Evolutionary conservation across 2,888 invertebrate genomes (phyloP).

Genomic region (Lacanobia wlatinum): DNA sequence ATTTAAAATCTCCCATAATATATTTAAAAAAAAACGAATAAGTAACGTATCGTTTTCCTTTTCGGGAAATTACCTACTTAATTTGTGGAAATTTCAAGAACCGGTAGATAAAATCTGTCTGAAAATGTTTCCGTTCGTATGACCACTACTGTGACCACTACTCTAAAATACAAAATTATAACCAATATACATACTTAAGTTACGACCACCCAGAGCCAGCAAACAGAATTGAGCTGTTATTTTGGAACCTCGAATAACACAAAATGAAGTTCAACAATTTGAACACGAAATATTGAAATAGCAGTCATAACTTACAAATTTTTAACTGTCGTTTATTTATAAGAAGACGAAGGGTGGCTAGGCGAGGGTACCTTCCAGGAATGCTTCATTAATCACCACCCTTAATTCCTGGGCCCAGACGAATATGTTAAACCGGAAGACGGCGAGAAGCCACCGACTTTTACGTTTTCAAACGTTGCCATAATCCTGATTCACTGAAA

Average conservation of each 20-base stretch:
- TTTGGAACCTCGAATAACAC: conserved; percentile 12
- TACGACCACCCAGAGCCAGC: background rate
- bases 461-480: conserved; percentile 73
- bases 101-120: no score
- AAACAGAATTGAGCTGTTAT: conserved; percentile 3
- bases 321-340: conserved; percentile 83
- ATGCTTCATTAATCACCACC: conserved; percentile 88
- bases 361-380: conserved; percentile 73
- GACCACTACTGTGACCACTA: no score
- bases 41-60: no score
- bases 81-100: no score
- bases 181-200: background rate
- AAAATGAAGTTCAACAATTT: conserved; percentile 6
- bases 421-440: conserved; percentile 84
- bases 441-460: conserved; percentile 81
- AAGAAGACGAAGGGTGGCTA: conserved; percentile 78
- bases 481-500: conserved; percentile 77
- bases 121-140: background rate
- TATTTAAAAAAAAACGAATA: no score
- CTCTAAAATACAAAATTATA: background rate
- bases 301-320: conserved; percentile 69
- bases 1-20: no score
- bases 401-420: conserved; percentile 83
- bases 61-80: no score
- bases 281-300: conserved; percentile 35